Percentiles rank a stretch among this genome's conserved stretches.
Conservation (phyloP, 2,113 vertebrate genomes). For the Onychostruthus taczanowskii region DNA sequence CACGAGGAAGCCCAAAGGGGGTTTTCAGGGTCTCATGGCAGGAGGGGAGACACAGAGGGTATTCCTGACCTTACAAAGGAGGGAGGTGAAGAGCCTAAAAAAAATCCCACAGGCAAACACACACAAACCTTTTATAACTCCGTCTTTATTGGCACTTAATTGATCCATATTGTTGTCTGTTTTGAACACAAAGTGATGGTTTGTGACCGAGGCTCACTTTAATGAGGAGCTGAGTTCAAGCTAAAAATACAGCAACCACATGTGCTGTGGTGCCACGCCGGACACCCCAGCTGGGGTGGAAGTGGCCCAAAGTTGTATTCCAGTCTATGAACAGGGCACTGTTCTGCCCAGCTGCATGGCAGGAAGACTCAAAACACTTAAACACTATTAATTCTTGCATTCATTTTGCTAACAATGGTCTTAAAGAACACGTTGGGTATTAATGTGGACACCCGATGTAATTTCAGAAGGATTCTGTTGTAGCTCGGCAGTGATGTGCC, state of each 20-base stretch:
- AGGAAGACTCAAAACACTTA: constrained; percentile 59
- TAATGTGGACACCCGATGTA: constrained; percentile 54
- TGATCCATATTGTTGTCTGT: constrained; percentile 44
- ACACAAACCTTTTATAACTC: not conserved
- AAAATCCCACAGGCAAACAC: not conserved
- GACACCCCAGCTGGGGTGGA: constrained; percentile 72
- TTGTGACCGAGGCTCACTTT: constrained; percentile 36
- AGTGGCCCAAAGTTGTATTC: constrained; percentile 48
- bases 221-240: constrained; percentile 29
- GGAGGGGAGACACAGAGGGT: not conserved
- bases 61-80: not conserved
- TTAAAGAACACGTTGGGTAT: constrained; percentile 65
- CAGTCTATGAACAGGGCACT: constrained; percentile 73
- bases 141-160: not conserved
- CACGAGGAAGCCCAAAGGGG: not conserved
- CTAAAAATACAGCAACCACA: constrained; percentile 62
- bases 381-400: constrained; percentile 65
- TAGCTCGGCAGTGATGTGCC: constrained; percentile 51
- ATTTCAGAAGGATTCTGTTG: constrained; percentile 73
- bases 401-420: constrained; percentile 67
- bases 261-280: constrained; percentile 13
- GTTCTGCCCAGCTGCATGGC: constrained; percentile 75
- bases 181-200: constrained; percentile 55
- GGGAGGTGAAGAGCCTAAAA: not conserved
- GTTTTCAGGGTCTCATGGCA: not conserved